A percentile compares a stretch with the other conserved stretches of the same genome.
Evolutionary conservation across 1,140 invertebrate species (phyloP).

Genomic region (Globodera rostochiensis): DNA sequence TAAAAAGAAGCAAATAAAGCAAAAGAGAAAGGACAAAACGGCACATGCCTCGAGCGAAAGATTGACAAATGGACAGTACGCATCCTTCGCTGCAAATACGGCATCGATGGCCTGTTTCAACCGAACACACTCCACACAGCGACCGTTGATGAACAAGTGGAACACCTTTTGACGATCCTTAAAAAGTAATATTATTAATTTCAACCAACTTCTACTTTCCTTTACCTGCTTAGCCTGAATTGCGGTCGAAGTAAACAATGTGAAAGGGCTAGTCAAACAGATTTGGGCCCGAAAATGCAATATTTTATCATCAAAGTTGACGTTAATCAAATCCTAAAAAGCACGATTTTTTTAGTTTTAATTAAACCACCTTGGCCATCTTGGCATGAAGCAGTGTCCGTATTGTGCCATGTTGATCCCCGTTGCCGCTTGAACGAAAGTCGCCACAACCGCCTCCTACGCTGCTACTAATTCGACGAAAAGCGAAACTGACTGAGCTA

Average conservation of each 20-base stretch:
- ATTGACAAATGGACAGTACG: conserved; percentile 41
- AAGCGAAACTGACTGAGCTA: conserved; percentile 56
- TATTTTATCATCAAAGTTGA: conserved; percentile 43
- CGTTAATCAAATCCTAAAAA: conserved; percentile 52
- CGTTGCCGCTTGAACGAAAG: conserved; percentile 41
- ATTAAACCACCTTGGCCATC: conserved; percentile 22
- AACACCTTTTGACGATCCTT: conserved; percentile 44
- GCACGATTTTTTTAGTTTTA: not conserved
- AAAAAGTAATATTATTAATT: not conserved
- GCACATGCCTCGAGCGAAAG: conserved; percentile 41
- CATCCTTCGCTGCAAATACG: conserved; percentile 38
- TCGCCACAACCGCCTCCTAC: conserved; percentile 21
- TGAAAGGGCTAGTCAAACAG: conserved; percentile 22
- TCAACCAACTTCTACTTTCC: too few relatives aligned
- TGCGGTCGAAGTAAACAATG: conserved; percentile 38
- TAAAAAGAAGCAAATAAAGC: conserved; percentile 15
- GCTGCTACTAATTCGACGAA: conserved; percentile 38
- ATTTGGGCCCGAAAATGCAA: conserved; percentile 27
- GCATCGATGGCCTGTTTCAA: conserved; percentile 50
- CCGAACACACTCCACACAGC: conserved; percentile 43
- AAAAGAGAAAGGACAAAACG: conserved; percentile 18
- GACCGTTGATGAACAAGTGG: conserved; percentile 55
- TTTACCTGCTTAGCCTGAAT: conserved; percentile 32
- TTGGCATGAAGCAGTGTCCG: conserved; percentile 37
- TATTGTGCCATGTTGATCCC: conserved; percentile 40